phyloP scores from a whole-genome alignment of 2,797 vertebrate genomes.

The Sebastes hubbsi region DNA sequence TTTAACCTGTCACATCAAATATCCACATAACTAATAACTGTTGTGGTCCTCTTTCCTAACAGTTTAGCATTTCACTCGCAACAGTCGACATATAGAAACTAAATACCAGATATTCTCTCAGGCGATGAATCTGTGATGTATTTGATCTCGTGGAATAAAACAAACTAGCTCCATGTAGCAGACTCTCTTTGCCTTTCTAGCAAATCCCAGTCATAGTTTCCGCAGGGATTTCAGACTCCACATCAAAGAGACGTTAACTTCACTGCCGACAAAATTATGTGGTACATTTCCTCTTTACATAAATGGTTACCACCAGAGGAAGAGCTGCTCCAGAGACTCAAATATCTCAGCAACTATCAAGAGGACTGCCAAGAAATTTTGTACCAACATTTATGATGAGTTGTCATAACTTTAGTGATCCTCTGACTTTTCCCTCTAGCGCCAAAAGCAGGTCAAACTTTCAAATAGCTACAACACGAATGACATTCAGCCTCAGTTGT shows the following conservation, averaged over 20 bases:
- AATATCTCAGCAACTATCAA: not conserved
- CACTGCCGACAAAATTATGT: not conserved
- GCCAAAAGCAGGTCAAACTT: too few relatives aligned
- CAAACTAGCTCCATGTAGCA: not conserved
- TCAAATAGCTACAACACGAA: too few relatives aligned
- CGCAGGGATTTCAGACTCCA: conserved; percentile 2
- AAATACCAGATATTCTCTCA: not conserved
- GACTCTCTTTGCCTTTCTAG: not conserved
- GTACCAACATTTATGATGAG: too few relatives aligned
- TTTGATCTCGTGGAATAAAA: not conserved
- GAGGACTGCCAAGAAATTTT: too few relatives aligned
- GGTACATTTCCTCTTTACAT: not conserved
- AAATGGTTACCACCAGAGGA: not conserved
- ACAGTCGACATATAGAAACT: not conserved
- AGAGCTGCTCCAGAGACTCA: not conserved
- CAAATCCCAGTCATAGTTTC: not conserved
- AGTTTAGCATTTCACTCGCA: not conserved
- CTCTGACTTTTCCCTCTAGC: not conserved
- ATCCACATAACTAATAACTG: not conserved
- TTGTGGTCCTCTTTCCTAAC: not conserved
- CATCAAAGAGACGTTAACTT: conserved; percentile 21
- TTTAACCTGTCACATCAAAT: not conserved
- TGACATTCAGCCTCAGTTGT: not conserved
- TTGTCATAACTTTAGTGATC: not conserved
- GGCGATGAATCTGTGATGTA: not conserved